phyloP scores from a whole-genome alignment of 2,113 vertebrate genomes.

The Austrofundulus limnaeus region DNA sequence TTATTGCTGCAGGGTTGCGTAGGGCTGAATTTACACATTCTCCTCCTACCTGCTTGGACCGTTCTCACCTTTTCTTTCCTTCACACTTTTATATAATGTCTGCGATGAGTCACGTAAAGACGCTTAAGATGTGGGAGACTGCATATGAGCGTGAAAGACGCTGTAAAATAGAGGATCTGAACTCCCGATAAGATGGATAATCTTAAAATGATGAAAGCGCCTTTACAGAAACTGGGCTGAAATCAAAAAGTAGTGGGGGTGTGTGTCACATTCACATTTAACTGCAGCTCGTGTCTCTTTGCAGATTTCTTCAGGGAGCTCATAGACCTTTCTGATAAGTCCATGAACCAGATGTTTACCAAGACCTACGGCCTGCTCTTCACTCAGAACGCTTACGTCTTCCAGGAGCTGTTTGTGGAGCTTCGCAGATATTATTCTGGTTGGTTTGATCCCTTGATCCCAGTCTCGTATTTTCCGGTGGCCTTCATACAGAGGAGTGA shows the following conservation, averaged over 20 bases:
- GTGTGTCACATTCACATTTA: constrained; percentile 28
- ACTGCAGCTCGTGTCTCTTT: constrained; percentile 31
- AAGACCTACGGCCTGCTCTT: constrained; percentile 87
- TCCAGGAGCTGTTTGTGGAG: constrained; percentile 82
- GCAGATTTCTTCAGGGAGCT: constrained; percentile 88
- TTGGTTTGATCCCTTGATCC: constrained; percentile 43
- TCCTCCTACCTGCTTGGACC: constrained; percentile 57
- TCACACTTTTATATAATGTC: constrained; percentile 66
- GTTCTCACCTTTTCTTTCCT: constrained; percentile 43
- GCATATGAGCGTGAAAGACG: constrained; percentile 48
- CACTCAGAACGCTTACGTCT: constrained; percentile 84
- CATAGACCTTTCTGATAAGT: constrained; percentile 85
- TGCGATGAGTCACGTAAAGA: constrained; percentile 65
- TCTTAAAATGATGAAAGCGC: constrained; percentile 5
- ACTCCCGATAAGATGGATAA: constrained; percentile 36
- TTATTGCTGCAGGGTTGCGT: constrained; percentile 29
- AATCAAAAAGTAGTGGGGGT: constrained; percentile 24
- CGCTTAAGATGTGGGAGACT: constrained; percentile 56
- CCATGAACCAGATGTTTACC: constrained; percentile 87
- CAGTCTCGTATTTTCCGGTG: not conserved
- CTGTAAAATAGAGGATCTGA: constrained; percentile 45
- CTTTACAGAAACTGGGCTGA: constrained; percentile 32
- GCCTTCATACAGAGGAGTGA: not conserved
- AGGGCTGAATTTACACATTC: constrained; percentile 41
- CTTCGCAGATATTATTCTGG: constrained; percentile 86